phyloP scores from a whole-genome alignment of 2,113 vertebrate genomes.

The Ciconia maguari region DNA sequence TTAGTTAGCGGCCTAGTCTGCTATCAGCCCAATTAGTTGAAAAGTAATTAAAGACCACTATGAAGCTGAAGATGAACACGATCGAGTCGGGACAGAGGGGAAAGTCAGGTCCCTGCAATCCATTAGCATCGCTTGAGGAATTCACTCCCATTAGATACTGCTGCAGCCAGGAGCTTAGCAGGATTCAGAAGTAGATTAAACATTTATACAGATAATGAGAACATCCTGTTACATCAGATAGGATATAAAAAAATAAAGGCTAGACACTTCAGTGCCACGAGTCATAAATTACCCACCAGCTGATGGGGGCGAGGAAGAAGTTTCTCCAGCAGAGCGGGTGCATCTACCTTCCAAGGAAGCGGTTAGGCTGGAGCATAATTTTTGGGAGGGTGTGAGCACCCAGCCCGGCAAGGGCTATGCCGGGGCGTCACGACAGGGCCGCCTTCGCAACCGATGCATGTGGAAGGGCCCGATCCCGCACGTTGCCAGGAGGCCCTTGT shows the following conservation, averaged over 20 bases:
- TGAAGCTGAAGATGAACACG: neutral
- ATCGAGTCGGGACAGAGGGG: neutral
- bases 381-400: neutral
- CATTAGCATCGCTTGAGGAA: constrained; percentile 36
- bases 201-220: constrained; percentile 65
- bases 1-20: neutral
- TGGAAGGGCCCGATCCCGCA: neutral
- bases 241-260: constrained; percentile 64
- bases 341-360: neutral
- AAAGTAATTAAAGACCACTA: neutral
- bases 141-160: constrained; percentile 1
- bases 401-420: neutral
- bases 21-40: neutral
- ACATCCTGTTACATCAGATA: constrained; percentile 56
- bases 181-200: constrained; percentile 52
- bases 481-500: neutral
- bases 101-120: constrained; percentile 38
- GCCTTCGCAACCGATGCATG: fast-evolving
- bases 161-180: constrained; percentile 17
- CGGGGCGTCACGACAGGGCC: neutral
- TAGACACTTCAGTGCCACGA: constrained; percentile 48
- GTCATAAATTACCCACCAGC: constrained; percentile 45
- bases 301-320: neutral
- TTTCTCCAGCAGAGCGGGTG: neutral
- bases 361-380: neutral